Base-by-base conservation (phyloP, 2,888 invertebrate genomes). In the Ctenicera cuprea region DNA sequence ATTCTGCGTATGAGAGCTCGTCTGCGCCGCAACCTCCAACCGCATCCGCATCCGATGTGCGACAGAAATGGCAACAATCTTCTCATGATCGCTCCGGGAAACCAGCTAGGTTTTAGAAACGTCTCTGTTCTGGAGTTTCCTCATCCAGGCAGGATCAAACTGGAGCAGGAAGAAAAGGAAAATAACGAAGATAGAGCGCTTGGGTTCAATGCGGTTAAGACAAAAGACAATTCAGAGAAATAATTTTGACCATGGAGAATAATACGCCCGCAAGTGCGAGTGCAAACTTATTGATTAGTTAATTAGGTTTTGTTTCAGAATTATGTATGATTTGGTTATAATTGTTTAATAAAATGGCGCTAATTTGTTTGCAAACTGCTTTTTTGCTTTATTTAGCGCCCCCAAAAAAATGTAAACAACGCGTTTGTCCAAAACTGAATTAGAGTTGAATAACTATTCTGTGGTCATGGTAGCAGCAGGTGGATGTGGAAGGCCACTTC, bases 61-160 rank as follows among this genome's bases (percentile, higher is more conserved):
- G 92, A 92, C 79, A 87, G 90, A 26, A 92, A 92, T 80, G 91
- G 92, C 0, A 92, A 92, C 80, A 92, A 92, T 81, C 82, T 93
- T 73, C 79, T 93, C 71, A 93, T 93, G 92, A 92, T 93, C 11
- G 92, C 92, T 0, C 92, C 92, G 0, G 87, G 86, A 69, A 86
- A 85, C 77, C 86, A 87, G 71, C 66, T 85, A 26, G 84, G 85
- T 0, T 80, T 86, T 43, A 83, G 73, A 80, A 84, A 76, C 79
- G 73, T 79, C 22, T 73, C 81, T 50, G 80, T 79, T 62, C 57
- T 82, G 48, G 82, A 82, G 12, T 59, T 77, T 8, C 74, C 76
- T n/a, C 71, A 76, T 48, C 43, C 74, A n/a, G 78, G 77, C 41
- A 78, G 79, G 59, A 82, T 84, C 41, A 85, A 85, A 76, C 80